phyloP scores from a whole-genome alignment of 2,888 invertebrate species.

The Eulithis testata region DNA sequence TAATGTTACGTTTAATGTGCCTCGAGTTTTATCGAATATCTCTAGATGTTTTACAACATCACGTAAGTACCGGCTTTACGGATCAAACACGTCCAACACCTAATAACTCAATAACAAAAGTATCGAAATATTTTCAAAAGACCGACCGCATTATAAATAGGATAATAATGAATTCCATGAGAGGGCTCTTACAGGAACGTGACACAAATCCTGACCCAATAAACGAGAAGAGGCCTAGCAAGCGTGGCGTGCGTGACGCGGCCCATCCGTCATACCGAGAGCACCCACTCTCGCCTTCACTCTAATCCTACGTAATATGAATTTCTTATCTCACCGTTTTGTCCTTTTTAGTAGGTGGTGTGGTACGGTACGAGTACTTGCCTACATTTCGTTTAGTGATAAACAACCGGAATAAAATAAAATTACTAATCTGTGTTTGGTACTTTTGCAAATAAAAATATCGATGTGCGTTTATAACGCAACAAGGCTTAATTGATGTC shows the following conservation, averaged over 20 bases:
- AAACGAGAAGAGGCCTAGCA: constrained; percentile 54
- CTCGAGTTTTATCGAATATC: constrained; percentile 14
- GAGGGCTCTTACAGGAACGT: constrained; percentile 58
- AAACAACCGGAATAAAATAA: not conserved
- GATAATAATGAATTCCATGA: constrained; percentile 64
- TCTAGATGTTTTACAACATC: constrained; percentile 25
- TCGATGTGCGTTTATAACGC: constrained; percentile 66
- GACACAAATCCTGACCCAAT: constrained; percentile 68
- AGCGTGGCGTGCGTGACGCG: constrained; percentile 28
- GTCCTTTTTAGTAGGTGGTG: constrained; percentile 2
- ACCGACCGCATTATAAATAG: constrained; percentile 54
- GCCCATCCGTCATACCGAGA: constrained; percentile 57
- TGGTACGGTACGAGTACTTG: too few relatives aligned
- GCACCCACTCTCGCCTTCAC: constrained; percentile 46
- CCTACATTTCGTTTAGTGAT: not conserved
- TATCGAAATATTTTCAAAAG: constrained; percentile 52
- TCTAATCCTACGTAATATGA: constrained; percentile 29
- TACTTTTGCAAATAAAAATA: constrained; percentile 34
- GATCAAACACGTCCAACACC: constrained; percentile 30
- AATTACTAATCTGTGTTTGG: not conserved
- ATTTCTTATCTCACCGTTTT: constrained; percentile 28
- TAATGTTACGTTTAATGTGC: constrained; percentile 16
- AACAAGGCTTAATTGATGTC: constrained; percentile 56
- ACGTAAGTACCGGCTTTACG: constrained; percentile 28
- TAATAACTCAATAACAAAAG: constrained; percentile 51